Conservation (phyloP, 2,888 invertebrate genomes). For the Branchipolynoe longqiensis region DNA sequence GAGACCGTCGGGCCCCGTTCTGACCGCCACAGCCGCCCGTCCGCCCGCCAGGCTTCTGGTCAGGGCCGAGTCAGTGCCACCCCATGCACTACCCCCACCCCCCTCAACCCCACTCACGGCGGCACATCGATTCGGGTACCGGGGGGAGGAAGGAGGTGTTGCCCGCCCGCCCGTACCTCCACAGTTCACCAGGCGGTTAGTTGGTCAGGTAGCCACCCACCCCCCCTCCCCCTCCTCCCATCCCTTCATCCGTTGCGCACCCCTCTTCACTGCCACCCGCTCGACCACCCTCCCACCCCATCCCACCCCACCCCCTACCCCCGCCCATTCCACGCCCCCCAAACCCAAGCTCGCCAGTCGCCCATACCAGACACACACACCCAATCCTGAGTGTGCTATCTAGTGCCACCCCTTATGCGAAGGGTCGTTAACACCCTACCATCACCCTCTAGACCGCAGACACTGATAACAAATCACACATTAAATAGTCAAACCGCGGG, state of each 20-base stretch:
- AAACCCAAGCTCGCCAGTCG: background rate
- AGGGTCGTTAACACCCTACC: background rate
- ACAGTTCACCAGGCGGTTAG: slow-evolving; percentile 54
- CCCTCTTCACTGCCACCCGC: background rate
- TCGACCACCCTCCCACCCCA: background rate
- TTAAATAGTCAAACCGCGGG: too few relatives aligned
- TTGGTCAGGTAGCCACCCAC: slow-evolving; percentile 44
- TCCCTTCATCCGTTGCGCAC: background rate
- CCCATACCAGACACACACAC: background rate
- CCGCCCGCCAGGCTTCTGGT: slow-evolving; percentile 27
- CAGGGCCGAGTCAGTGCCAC: background rate
- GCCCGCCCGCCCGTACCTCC: slow-evolving; percentile 38
- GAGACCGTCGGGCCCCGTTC: background rate
- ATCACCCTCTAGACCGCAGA: background rate
- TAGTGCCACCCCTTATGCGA: background rate
- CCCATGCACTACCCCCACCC: background rate
- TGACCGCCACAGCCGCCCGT: background rate
- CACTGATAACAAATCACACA: background rate
- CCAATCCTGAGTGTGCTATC: background rate
- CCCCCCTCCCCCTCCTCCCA: slow-evolving; percentile 15
- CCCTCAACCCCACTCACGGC: slow-evolving; percentile 21
- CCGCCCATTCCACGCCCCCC: background rate
- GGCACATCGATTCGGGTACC: slow-evolving; percentile 43
- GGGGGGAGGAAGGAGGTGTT: too few relatives aligned
- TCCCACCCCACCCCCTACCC: background rate